Conservation (phyloP, 2,888 invertebrate genomes). For the Thysanoteuthis rhombus region DNA sequence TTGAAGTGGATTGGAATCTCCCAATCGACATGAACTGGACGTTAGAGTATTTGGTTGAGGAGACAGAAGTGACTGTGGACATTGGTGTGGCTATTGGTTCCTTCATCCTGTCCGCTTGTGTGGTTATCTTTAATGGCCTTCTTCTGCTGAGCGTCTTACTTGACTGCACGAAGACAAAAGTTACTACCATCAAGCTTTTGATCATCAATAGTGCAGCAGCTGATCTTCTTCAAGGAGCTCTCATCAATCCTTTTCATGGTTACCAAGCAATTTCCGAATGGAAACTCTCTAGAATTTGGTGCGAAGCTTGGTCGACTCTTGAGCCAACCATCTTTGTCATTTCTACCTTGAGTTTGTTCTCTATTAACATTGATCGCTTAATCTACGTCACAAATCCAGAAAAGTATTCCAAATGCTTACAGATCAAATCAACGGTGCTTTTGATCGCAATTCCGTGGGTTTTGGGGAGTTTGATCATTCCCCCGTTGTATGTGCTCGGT, state of each 20-base stretch:
- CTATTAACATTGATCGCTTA: slow-evolving; percentile 17
- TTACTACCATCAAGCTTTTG: background rate
- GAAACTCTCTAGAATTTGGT: background rate
- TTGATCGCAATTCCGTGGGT: background rate
- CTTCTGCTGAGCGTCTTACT: background rate
- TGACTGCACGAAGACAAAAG: background rate
- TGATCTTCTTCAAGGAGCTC: slow-evolving; percentile 16
- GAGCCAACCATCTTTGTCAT: slow-evolving; percentile 19
- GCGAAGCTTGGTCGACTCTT: slow-evolving; percentile 16
- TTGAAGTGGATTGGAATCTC: slow-evolving; percentile 14
- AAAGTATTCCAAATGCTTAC: background rate
- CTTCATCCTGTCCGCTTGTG: background rate
- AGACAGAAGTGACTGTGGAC: background rate
- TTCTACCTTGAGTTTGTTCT: background rate
- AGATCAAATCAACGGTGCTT: background rate
- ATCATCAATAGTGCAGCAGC: background rate
- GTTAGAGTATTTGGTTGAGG: background rate
- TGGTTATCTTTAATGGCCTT: background rate
- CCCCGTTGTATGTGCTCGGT: background rate
- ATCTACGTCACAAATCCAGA: slow-evolving; percentile 25
- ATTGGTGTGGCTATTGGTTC: background rate
- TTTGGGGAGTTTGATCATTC: background rate
- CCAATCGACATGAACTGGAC: slow-evolving; percentile 21
- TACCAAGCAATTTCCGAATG: slow-evolving; percentile 21
- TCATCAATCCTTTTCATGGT: slow-evolving; percentile 22